A percentile compares a stretch with the other conserved stretches of the same genome.
phyloP scores from a whole-genome alignment of 2,888 invertebrate genomes.

The Colletes collaris region DNA sequence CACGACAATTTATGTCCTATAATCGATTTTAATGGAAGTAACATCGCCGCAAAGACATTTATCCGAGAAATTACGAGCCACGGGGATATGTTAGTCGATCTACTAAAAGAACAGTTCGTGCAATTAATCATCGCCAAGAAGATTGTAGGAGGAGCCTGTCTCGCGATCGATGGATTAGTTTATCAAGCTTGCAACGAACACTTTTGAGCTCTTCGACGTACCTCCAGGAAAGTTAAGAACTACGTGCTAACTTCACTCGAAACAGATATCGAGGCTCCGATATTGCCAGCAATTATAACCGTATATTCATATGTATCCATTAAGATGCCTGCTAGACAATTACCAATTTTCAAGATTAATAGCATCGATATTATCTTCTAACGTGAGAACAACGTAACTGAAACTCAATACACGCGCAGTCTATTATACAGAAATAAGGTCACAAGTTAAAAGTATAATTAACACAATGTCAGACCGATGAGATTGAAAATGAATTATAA shows the following conservation, averaged over 20 bases:
- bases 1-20: slow-evolving; percentile 1
- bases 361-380: not conserved
- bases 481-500: not conserved
- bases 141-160: slow-evolving; percentile 18
- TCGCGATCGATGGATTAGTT: slow-evolving; percentile 19
- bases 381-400: not conserved
- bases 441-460: not conserved
- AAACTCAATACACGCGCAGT: not conserved
- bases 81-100: not conserved
- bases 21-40: slow-evolving; percentile 9
- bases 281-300: not conserved
- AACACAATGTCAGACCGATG: not conserved
- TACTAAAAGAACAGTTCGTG: not conserved
- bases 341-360: not conserved
- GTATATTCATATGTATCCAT: not conserved
- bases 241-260: not conserved
- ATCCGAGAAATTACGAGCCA: slow-evolving; percentile 11
- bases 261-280: no score
- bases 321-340: not conserved
- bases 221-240: slow-evolving; percentile 5
- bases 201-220: not conserved
- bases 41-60: slow-evolving; percentile 3
- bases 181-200: slow-evolving; percentile 15
- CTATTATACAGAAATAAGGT: not conserved
- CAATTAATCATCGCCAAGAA: slow-evolving; percentile 16